These are phyloP conservation scores for Bungarus multicinctus DNA, from an alignment of 2,113 vertebrate genomes.

Conservation along the genomic window DNA sequence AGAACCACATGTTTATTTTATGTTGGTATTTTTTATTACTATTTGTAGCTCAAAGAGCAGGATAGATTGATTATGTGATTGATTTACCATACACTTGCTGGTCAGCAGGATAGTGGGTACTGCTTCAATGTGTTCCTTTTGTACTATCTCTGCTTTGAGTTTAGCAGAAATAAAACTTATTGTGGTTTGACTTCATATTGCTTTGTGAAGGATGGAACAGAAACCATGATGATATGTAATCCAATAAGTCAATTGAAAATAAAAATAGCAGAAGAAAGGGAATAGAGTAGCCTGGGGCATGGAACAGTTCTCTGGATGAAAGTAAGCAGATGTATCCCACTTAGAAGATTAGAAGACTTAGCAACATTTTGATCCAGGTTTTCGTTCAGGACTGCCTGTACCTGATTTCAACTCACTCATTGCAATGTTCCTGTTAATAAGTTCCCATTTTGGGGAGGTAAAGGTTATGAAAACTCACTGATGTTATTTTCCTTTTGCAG, in stretches of 20 bases:
- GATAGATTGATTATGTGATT: not conserved
- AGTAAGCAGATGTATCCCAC: not conserved
- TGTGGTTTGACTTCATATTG: not conserved
- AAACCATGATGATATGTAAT: not conserved
- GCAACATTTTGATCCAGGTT: not conserved
- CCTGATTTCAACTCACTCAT: not conserved
- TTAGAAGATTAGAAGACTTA: not conserved
- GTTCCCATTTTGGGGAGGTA: not conserved
- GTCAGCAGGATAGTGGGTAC: not conserved
- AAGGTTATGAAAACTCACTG: not conserved
- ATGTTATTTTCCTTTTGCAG: not conserved
- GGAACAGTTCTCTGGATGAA: not conserved
- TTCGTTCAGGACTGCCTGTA: not conserved
- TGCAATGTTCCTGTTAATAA: not conserved
- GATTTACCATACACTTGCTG: not conserved
- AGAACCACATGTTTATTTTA: not conserved
- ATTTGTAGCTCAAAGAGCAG: not conserved
- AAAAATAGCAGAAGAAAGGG: not conserved
- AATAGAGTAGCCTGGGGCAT: not conserved
- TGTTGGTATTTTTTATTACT: not conserved
- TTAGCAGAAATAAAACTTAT: not conserved
- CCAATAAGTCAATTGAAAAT: not conserved
- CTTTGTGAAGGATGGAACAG: not conserved
- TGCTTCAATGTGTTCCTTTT: not conserved
- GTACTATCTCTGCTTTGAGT: not conserved